These are phyloP conservation scores for Zosterops hypoxanthus DNA, from an alignment of 2,113 vertebrate genomes.

Conservation along the genomic window DNA sequence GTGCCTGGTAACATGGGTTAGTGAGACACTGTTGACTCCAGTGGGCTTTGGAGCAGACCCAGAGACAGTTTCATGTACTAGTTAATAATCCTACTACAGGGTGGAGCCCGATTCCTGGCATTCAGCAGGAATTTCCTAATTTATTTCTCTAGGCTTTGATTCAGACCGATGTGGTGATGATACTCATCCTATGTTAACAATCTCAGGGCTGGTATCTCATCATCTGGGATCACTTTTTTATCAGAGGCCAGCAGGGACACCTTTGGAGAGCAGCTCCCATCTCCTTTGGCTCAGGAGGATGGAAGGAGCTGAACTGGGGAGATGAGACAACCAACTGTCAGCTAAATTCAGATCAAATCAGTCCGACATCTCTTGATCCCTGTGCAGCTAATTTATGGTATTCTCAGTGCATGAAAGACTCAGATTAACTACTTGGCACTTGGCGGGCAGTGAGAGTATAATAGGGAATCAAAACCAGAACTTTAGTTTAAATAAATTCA, in stretches of 20 bases:
- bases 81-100: neutral
- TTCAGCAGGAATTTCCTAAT: neutral
- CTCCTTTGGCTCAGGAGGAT: neutral
- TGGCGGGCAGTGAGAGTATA: neutral
- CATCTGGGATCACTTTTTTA: neutral
- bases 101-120: neutral
- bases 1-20: neutral
- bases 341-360: neutral
- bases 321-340: neutral
- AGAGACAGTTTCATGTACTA: constrained; percentile 9
- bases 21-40: neutral
- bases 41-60: constrained; percentile 45
- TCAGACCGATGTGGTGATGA: neutral
- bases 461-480: neutral
- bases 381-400: neutral
- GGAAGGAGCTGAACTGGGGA: neutral
- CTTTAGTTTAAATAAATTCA: neutral
- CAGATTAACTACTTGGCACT: neutral
- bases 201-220: neutral
- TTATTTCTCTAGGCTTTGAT: constrained; percentile 23
- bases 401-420: neutral
- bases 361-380: neutral
- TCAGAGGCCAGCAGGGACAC: neutral
- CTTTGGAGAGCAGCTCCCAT: neutral
- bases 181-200: neutral